Evolutionary conservation across 2,888 invertebrate genomes (phyloP), one percentile per base, ranked within the genome.

Genomic region (Andrena hattorfiana): DNA sequence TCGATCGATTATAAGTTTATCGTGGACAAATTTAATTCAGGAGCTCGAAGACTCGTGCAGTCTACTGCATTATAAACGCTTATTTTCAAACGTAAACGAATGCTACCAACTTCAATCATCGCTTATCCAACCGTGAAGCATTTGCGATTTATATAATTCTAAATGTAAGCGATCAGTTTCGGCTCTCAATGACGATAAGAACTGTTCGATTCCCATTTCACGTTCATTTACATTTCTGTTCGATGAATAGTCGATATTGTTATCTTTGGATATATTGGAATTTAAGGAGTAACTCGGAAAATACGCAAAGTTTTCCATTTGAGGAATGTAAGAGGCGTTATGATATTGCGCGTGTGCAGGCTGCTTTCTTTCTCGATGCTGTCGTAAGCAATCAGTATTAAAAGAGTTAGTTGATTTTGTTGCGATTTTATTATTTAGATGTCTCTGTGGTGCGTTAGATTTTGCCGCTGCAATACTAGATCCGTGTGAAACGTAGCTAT

Each of bases 161-260:
- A 91, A 72, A 70, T 93, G 93, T 30, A 92, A 79, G 16, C 80
- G 85, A 78, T 93, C 79, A 0, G 92, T 93, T 72, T 91, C 87
- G n/a, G 72, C 35, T 74, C 90, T 86, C 49, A 93, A 84, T 59
- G 89, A 85, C 16, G 48, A 69, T 59, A 93, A 87, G 84, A 91
- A 93, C 4, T 83, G 56, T 60, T 93, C 92, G 54, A 92, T 77
- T 49, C 90, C 89, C 16, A 13, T 32, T 63, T 81, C 59, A 13
- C 59, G 7, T n/a, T 60, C 30, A n/a, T 54, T 69, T 30, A 20
- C 2, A 49, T 56, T 56, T 59, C 32, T 51, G 28, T 28, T 68
- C 23, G 35, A 8, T 16, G 42, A n/a, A 42, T n/a, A 2, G 48
- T 30, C 16, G 16, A 56, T 28, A 56, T 35, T 49, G 26, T 60